Conservation (phyloP, 2,797 vertebrate species). For the Platyrinchus mystaceus region DNA sequence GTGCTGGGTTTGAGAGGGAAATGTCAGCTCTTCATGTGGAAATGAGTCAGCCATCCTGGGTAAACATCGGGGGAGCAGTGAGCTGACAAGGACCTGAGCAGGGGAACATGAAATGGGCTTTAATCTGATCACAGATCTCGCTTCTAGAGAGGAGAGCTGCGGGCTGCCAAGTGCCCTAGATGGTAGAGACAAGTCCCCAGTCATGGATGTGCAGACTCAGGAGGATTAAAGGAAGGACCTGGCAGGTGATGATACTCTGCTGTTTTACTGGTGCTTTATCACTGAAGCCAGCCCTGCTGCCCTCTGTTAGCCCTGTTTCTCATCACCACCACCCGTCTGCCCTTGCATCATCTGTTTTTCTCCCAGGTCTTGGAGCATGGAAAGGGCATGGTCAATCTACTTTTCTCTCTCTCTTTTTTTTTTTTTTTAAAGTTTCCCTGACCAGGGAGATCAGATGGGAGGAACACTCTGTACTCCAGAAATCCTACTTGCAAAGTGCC, state of each 20-base stretch:
- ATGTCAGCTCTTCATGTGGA: slow-evolving; percentile 52
- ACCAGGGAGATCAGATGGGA: background rate
- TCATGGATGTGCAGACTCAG: background rate
- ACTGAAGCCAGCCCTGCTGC: background rate
- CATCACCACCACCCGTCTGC: background rate
- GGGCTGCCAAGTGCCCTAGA: background rate
- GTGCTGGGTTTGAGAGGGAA: background rate
- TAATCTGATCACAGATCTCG: slow-evolving; percentile 31
- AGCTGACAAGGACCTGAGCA: background rate
- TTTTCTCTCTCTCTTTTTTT: background rate
- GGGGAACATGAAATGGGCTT: slow-evolving; percentile 41
- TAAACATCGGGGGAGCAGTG: slow-evolving; percentile 30
- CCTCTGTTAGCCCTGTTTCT: background rate
- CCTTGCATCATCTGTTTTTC: background rate
- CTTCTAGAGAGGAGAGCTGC: background rate
- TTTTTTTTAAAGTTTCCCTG: background rate
- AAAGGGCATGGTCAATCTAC: background rate
- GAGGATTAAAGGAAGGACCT: slow-evolving; percentile 14
- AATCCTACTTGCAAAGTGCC: background rate
- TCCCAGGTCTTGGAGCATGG: background rate
- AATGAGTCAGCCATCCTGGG: slow-evolving; percentile 25
- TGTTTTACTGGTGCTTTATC: background rate
- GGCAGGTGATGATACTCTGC: background rate
- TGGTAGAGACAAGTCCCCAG: slow-evolving; percentile 8
- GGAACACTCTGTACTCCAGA: accelerated